A percentile compares a stretch with the other conserved stretches of the same genome.
Conservation (phyloP, 2,888 invertebrate genomes). For the Drosophila macrospina region DNA sequence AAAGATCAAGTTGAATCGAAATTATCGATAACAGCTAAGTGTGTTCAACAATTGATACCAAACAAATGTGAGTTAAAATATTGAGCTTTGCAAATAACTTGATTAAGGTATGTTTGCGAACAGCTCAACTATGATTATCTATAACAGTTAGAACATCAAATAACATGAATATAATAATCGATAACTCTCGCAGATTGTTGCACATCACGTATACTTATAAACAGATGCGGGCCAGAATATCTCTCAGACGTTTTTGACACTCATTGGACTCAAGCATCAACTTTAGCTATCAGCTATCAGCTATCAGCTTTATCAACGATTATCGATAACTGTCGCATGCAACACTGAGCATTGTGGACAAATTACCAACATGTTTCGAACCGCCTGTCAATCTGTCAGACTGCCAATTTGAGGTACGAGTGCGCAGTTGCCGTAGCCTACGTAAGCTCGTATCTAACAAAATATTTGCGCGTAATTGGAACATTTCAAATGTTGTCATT, state of each 20-base stretch:
- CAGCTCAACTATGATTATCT: not conserved
- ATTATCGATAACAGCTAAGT: too few species aligned
- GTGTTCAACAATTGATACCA: too few species aligned
- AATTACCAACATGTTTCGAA: constrained; percentile 9
- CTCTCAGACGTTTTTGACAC: not conserved
- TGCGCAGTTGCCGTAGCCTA: constrained; percentile 19
- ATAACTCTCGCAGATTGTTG: too few species aligned
- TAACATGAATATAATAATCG: too few species aligned
- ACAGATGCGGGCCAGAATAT: not conserved
- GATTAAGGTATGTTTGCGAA: too few species aligned
- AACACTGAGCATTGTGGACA: constrained; percentile 13
- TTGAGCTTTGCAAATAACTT: too few species aligned
- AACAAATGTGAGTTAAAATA: too few species aligned
- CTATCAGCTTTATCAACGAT: not conserved
- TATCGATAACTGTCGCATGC: constrained; percentile 20
- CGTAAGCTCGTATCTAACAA: constrained; percentile 46
- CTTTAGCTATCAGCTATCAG: too few species aligned
- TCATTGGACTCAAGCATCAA: too few species aligned
- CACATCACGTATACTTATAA: not conserved
- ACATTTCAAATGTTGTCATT: constrained; percentile 79
- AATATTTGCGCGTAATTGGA: constrained; percentile 75
- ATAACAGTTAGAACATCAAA: not conserved
- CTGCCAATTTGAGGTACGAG: constrained; percentile 11
- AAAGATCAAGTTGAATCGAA: too few species aligned
- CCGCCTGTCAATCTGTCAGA: constrained; percentile 9